Evolutionary conservation across 2,113 vertebrate species (phyloP), one percentile per base, ranked within the genome.

Genomic region (Thunnus maccoyii): DNA sequence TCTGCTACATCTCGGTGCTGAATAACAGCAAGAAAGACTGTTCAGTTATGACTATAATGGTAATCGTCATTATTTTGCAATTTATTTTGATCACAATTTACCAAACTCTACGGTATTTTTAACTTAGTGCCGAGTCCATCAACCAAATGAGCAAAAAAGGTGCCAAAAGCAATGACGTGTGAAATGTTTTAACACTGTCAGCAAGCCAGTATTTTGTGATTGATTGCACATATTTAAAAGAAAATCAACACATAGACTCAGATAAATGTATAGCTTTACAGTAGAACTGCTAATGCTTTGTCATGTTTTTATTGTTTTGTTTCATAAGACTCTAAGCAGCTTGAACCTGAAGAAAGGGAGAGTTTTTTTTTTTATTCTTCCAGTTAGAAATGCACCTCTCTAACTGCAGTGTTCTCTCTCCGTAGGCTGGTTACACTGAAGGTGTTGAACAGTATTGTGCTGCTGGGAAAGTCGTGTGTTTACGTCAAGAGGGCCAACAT

Each of bases 401-500:
- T 84, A 27, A 77, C 36, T 16, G 8, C 44, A 14, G 7, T 0
- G 14, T 5, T 62, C 80, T 76, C n/a, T 50, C 65, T 86, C 62
- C 85, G 3, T 69, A 99, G 98, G 71, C 91, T 99, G 89, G 96
- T 99, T 71, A 96, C 97, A 17, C 92, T 99, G 1, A 99, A 99
- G 92, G 96, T 99, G 27, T 92, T 99, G 60, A 99, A 99, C 88
- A 99, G 98, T 80, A 97, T 99, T 4, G 95, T 99, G 75, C 95
- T 99, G n/a, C 89, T 99, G 92, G 98, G 98, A 15, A 99, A 99
- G 82, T 99, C 98, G 0, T 99, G 97, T 82, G 95, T 97, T 6
- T 99, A 99, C 63, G 96, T 99, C 58, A 99, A 98, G 85, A 96
- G 98, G 64, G 98, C 98, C 89, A 97, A 98, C 84, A 99, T 99